phyloP scores from a whole-genome alignment of 2,797 vertebrate species.

The Parambassis ranga region DNA sequence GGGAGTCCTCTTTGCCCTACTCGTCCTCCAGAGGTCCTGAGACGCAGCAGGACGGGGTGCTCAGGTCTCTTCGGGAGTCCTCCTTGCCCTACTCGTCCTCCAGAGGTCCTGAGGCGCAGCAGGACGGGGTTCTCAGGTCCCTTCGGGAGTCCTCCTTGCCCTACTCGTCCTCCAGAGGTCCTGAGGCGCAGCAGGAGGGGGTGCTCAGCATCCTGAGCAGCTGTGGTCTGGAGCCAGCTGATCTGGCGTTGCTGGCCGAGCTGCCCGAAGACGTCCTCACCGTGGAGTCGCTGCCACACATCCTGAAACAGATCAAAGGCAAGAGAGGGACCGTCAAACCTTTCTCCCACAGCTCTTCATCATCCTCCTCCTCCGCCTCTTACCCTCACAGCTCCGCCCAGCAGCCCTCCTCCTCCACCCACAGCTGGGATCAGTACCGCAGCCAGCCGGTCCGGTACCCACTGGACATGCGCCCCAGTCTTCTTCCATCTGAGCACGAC shows the following conservation, averaged over 20 bases:
- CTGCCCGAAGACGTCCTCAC: conserved; percentile 77
- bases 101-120: too few species aligned
- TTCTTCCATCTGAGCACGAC: conserved; percentile 38
- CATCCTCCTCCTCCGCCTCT: conserved; percentile 28
- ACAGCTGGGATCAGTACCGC: conserved; percentile 29
- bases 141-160: too few species aligned
- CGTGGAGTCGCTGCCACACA: conserved; percentile 69
- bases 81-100: conserved; percentile 6
- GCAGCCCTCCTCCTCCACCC: not conserved
- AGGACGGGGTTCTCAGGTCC: too few species aligned
- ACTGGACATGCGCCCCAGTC: not conserved
- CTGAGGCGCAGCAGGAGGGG: conserved; percentile 21
- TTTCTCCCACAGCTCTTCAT: not conserved
- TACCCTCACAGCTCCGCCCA: conserved; percentile 7
- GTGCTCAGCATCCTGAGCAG: conserved; percentile 73
- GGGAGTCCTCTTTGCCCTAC: too few species aligned
- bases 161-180: conserved; percentile 13
- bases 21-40: too few species aligned
- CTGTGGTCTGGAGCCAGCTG: conserved; percentile 73
- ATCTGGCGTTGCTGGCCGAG: conserved; percentile 73
- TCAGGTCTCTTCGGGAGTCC: too few species aligned
- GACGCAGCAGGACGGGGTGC: too few species aligned
- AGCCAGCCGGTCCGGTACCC: conserved; percentile 38
- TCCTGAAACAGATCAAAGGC: conserved; percentile 76
- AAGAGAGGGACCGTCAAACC: conserved; percentile 14